A percentile compares a stretch with the other conserved stretches of the same genome.
Conservation (phyloP, 2,888 invertebrate species). For the Oxyteleia sp. region DNA sequence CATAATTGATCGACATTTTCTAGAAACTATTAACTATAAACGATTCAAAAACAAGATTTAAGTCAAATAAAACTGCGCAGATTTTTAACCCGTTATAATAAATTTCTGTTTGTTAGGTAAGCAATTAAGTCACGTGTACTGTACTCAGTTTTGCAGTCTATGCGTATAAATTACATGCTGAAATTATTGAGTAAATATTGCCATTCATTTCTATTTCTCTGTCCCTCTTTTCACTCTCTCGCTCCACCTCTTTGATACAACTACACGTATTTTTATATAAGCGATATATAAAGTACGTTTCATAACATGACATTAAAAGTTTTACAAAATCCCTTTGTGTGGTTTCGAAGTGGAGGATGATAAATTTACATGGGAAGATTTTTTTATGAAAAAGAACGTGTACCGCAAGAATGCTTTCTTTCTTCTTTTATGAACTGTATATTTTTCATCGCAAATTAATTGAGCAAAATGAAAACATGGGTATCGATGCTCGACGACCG, state of each 20-base stretch:
- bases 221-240: too few species aligned
- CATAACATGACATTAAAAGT: constrained; percentile 1
- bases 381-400: constrained; percentile 22
- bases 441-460: constrained; percentile 48
- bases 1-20: neutral
- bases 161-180: neutral
- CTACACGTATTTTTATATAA: neutral
- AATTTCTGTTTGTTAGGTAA: neutral
- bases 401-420: constrained; percentile 19
- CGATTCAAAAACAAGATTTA: constrained; percentile 1
- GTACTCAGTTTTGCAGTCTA: neutral
- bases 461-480: constrained; percentile 40
- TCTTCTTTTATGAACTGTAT: constrained; percentile 33
- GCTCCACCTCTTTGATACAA: neutral
- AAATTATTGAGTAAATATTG: neutral
- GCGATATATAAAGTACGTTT: neutral
- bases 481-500: constrained; percentile 53
- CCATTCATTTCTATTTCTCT: neutral
- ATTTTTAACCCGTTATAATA: neutral
- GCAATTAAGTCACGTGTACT: neutral
- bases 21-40: neutral
- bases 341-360: too few species aligned
- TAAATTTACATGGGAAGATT: too few species aligned
- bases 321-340: neutral
- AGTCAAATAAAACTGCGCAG: neutral